Conservation (phyloP, 2,113 vertebrate species). For the Clinocottus analis region DNA sequence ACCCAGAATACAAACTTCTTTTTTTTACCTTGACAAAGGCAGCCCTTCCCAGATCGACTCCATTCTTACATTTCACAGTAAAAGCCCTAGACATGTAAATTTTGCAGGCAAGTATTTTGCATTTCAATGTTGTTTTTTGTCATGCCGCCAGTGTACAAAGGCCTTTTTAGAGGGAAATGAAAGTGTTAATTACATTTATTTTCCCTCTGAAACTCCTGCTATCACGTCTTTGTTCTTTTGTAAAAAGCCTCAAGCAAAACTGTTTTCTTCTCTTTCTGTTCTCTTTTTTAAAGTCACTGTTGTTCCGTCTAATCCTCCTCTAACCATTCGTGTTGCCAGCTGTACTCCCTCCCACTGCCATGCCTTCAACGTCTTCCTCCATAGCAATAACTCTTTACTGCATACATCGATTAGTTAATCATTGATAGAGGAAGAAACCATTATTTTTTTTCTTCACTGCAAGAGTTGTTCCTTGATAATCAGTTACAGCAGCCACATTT, state of each 20-base stretch:
- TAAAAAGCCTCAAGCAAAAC: constrained; percentile 31
- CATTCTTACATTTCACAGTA: background rate
- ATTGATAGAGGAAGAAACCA: background rate
- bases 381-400: background rate
- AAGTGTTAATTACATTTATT: background rate
- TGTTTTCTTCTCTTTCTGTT: background rate
- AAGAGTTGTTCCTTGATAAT: background rate
- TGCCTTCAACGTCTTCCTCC: background rate
- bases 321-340: background rate
- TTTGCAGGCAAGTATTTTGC: background rate
- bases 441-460: constrained; percentile 15
- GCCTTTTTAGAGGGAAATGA: background rate
- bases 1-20: background rate
- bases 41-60: background rate
- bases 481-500: background rate
- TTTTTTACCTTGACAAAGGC: background rate
- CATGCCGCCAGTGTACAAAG: background rate
- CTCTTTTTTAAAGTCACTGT: background rate
- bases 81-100: background rate
- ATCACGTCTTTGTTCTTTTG: background rate
- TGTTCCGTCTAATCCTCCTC: background rate
- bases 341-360: background rate
- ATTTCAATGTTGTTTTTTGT: background rate
- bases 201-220: background rate
- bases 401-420: constrained; percentile 39